Conservation (phyloP, 2,113 vertebrate genomes). For the Hemiscyllium ocellatum region DNA sequence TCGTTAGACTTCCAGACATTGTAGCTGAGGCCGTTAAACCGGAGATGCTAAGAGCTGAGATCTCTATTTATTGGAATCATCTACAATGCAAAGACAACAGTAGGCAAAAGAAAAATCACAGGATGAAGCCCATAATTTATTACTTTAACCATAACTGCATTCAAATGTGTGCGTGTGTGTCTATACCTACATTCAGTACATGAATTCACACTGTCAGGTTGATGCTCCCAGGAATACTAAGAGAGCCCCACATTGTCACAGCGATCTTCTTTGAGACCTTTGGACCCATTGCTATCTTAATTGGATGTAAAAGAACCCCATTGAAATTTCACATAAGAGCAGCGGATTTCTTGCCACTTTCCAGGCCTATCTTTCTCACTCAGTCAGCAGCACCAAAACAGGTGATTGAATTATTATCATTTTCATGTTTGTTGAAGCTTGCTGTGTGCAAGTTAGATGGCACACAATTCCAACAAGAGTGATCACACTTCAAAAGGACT, state of each 20-base stretch:
- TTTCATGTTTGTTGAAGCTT: not conserved
- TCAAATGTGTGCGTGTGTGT: not conserved
- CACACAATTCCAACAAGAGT: not conserved
- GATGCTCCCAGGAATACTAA: not conserved
- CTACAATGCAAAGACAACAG: not conserved
- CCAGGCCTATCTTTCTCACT: not conserved
- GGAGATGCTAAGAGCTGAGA: slow-evolving; percentile 20
- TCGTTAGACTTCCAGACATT: slow-evolving; percentile 81
- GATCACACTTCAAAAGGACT: not conserved
- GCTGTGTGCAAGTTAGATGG: not conserved
- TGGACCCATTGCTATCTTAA: not conserved
- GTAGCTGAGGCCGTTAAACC: slow-evolving; percentile 67
- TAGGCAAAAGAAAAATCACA: not conserved
- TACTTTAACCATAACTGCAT: not conserved
- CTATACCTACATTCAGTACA: not conserved
- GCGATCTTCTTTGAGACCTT: not conserved
- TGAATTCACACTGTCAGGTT: not conserved
- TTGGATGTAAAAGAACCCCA: not conserved
- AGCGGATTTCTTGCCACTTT: not conserved
- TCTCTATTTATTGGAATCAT: slow-evolving; percentile 26
- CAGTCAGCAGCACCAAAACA: not conserved
- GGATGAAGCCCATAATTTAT: not conserved
- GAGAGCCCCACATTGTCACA: not conserved
- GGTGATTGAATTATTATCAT: not conserved
- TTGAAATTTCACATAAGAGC: not conserved